Conservation (phyloP, 2,888 invertebrate species). For the Leptopilina syphax region DNA sequence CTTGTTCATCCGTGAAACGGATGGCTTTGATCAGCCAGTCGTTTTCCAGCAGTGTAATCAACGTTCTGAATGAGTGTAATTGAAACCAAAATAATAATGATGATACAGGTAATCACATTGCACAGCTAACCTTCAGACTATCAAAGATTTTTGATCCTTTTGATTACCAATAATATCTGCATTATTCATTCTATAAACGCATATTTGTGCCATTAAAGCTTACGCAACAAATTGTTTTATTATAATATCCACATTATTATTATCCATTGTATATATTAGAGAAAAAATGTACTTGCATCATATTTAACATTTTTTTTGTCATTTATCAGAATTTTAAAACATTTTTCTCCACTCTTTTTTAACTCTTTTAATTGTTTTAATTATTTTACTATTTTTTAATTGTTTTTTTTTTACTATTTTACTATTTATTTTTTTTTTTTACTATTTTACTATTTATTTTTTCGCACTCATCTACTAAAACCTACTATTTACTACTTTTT, state of each 20-base stretch:
- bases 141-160: constrained; percentile 17
- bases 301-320: no score
- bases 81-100: constrained; percentile 36
- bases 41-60: constrained; percentile 29
- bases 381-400: no score
- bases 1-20: constrained; percentile 29
- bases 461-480: no score
- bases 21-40: constrained; percentile 25
- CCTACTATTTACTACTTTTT: no score
- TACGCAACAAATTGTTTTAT: not conserved
- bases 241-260: not conserved
- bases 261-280: not conserved
- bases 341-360: no score
- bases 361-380: no score
- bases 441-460: no score
- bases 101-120: constrained; percentile 21
- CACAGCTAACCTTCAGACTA: constrained; percentile 21
- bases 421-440: no score
- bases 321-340: no score
- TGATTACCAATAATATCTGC: not conserved
- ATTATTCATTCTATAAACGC: not conserved
- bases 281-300: no score
- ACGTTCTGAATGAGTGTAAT: constrained; percentile 36
- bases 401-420: no score
- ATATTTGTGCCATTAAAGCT: not conserved